Percentiles rank a stretch among this genome's conserved stretches.
These are phyloP conservation scores for Stercorarius parasiticus DNA, from an alignment of 2,113 vertebrate species.

Conservation along the genomic window DNA sequence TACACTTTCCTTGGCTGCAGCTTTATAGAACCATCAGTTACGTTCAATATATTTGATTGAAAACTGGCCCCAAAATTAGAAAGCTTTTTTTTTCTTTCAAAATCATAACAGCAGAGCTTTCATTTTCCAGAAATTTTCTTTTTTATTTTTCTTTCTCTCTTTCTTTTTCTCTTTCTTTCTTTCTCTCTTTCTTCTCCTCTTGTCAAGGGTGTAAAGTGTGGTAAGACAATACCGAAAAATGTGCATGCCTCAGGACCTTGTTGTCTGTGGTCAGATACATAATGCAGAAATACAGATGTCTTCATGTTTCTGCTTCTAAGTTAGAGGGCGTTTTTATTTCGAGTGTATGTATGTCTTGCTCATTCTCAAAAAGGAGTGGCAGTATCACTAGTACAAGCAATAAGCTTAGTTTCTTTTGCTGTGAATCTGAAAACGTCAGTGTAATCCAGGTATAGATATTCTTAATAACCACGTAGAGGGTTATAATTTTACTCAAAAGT, in stretches of 20 bases:
- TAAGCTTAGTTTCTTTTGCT: not conserved
- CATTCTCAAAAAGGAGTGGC: not conserved
- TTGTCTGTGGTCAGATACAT: not conserved
- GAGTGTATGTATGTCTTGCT: not conserved
- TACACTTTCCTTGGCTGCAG: not conserved
- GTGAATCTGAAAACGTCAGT: not conserved
- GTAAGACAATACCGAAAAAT: not conserved
- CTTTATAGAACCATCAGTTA: not conserved
- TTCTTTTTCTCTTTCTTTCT: rapidly evolving
- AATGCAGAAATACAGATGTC: not conserved
- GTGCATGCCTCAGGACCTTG: not conserved
- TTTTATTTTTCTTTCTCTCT: rapidly evolving
- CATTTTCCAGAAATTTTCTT: not conserved
- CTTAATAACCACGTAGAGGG: not conserved
- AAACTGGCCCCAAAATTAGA: not conserved
- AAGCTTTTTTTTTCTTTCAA: not conserved
- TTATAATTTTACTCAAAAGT: not conserved
- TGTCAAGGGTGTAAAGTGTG: not conserved
- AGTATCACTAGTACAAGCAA: not conserved
- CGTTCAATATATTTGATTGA: not conserved
- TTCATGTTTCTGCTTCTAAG: not conserved
- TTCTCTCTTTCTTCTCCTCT: not conserved
- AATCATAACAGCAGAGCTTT: not conserved
- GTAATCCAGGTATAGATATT: not conserved
- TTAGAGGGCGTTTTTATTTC: not conserved